phyloP scores from a whole-genome alignment of 35 echinoderm and acorn worm species.

The Apostichopus californicus region DNA sequence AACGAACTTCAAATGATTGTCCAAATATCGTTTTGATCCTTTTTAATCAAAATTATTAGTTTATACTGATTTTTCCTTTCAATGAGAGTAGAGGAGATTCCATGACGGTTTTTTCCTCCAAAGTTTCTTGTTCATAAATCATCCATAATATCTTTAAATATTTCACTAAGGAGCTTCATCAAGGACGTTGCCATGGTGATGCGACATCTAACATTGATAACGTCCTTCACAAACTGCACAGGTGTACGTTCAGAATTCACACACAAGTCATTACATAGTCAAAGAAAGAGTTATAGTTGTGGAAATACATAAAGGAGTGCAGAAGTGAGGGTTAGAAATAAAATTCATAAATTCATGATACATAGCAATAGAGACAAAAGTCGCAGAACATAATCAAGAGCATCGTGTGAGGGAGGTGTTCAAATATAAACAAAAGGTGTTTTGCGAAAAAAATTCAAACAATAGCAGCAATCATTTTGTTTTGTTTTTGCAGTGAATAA shows the following conservation, averaged over 20 bases:
- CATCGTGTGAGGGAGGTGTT: too few relatives aligned
- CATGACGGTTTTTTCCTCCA: too few relatives aligned
- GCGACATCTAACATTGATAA: slow-evolving; percentile 58
- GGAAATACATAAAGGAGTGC: background rate
- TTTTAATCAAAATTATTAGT: too few relatives aligned
- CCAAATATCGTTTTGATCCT: too few relatives aligned
- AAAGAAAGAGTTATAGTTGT: background rate
- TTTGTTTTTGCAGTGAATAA: background rate
- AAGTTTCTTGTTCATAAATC: background rate
- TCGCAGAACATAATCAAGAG: too few relatives aligned
- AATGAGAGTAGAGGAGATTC: too few relatives aligned
- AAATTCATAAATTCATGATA: too few relatives aligned
- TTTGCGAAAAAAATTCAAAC: background rate
- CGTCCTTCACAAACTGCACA: slow-evolving; percentile 46
- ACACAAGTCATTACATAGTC: background rate
- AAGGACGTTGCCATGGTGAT: slow-evolving; percentile 59
- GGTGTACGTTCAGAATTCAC: background rate
- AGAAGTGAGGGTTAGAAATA: too few relatives aligned
- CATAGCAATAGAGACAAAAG: background rate
- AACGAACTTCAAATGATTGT: too few relatives aligned
- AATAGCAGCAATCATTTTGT: background rate
- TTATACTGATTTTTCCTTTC: too few relatives aligned
- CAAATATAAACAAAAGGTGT: background rate
- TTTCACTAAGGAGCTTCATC: slow-evolving; percentile 52
- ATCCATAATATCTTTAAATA: slow-evolving; percentile 13